phyloP scores from a whole-genome alignment of 2,797 vertebrate genomes.

The Poecilia velifera region DNA sequence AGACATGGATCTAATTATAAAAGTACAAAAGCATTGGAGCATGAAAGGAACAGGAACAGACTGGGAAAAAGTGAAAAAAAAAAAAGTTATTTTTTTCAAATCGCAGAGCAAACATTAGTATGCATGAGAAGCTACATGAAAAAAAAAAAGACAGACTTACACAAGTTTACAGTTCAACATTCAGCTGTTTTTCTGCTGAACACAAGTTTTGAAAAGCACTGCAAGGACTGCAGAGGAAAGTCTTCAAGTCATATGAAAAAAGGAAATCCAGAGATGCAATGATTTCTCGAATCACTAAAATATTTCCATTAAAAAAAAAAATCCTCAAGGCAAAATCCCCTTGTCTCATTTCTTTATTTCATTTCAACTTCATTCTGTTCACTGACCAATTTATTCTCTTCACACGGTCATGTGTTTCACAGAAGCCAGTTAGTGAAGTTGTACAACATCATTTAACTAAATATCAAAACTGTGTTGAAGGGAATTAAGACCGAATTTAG shows the following conservation, averaged over 20 bases:
- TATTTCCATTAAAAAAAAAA: background rate
- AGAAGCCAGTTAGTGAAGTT: too few relatives aligned
- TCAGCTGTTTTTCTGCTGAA: background rate
- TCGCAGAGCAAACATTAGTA: background rate
- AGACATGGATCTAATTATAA: slow-evolving; percentile 28
- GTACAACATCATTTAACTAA: too few relatives aligned
- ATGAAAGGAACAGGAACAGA: background rate
- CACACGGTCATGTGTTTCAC: background rate
- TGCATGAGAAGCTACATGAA: background rate
- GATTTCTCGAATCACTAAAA: background rate
- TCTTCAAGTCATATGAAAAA: background rate
- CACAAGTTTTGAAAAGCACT: background rate
- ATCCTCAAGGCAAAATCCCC: background rate
- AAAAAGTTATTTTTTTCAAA: background rate
- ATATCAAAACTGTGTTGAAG: too few relatives aligned
- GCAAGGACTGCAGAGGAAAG: background rate
- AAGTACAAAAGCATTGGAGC: background rate
- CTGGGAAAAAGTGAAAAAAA: background rate
- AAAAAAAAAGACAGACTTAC: background rate
- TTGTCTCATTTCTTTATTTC: background rate
- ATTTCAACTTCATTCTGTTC: background rate
- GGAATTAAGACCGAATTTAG: background rate
- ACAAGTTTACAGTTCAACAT: background rate
- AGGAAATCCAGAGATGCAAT: background rate
- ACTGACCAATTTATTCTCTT: background rate